Conservation (phyloP, 2,113 vertebrate genomes). For the Vidua macroura region DNA sequence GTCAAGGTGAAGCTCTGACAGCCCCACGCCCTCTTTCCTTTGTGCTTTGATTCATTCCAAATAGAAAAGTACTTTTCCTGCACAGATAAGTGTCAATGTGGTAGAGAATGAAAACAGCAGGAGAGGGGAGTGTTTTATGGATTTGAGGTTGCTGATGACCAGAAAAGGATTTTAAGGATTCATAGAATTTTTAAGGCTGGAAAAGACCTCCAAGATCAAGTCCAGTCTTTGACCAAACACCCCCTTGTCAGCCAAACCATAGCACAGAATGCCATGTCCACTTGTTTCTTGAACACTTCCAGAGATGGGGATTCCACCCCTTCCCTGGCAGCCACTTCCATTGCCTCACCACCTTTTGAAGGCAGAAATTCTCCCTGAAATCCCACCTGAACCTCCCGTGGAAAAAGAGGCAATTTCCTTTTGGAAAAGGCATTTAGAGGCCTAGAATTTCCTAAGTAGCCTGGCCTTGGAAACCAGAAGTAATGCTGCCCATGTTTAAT, state of each 20-base stretch:
- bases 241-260: background rate
- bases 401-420: background rate
- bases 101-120: background rate
- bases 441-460: background rate
- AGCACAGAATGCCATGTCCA: too few relatives aligned
- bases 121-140: background rate
- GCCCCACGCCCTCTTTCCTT: background rate
- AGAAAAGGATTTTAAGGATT: background rate
- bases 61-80: background rate
- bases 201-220: background rate
- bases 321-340: background rate
- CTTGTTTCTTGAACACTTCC: background rate
- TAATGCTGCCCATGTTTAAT: background rate
- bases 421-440: background rate
- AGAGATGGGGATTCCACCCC: background rate
- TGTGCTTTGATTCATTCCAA: background rate
- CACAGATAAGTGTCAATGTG: rapidly evolving
- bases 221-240: background rate
- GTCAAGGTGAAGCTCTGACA: background rate
- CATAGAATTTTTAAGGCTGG: background rate
- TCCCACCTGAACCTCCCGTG: background rate
- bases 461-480: background rate
- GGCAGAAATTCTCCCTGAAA: background rate
- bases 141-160: background rate
- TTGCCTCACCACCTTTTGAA: background rate